Conservation (phyloP, 2,113 vertebrate species). For the Nycticryphes semicollaris region DNA sequence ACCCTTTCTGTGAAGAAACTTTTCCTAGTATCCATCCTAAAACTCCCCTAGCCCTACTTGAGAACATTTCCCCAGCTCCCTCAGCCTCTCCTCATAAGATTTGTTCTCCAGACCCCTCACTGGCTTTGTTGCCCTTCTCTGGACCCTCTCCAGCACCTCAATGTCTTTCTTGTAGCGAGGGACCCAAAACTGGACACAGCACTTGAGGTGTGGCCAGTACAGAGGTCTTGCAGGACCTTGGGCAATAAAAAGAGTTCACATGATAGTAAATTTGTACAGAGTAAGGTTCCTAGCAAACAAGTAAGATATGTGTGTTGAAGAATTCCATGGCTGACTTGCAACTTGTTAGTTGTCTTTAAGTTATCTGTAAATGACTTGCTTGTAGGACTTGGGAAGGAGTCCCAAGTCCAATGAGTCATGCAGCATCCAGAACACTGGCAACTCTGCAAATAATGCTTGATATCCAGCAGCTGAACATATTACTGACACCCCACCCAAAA, state of each 20-base stretch:
- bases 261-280: not conserved
- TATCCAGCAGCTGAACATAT: constrained; percentile 38
- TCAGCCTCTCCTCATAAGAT: not conserved
- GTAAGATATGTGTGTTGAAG: not conserved
- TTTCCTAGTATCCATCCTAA: not conserved
- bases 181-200: not conserved
- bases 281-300: not conserved
- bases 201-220: not conserved
- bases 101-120: not conserved
- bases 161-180: not conserved
- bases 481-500: constrained; percentile 16
- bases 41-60: not conserved
- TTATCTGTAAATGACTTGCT: not conserved
- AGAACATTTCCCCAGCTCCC: not conserved
- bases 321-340: not conserved
- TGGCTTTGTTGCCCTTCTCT: not conserved
- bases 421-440: not conserved
- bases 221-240: not conserved
- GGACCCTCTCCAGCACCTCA: not conserved
- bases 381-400: not conserved
- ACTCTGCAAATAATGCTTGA: not conserved
- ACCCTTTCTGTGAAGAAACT: not conserved
- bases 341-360: not conserved
- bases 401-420: not conserved
- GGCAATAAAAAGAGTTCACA: not conserved